These are phyloP conservation scores for Rhagophthalmus giganteus DNA, from an alignment of 2,888 invertebrate species.

Conservation along the genomic window DNA sequence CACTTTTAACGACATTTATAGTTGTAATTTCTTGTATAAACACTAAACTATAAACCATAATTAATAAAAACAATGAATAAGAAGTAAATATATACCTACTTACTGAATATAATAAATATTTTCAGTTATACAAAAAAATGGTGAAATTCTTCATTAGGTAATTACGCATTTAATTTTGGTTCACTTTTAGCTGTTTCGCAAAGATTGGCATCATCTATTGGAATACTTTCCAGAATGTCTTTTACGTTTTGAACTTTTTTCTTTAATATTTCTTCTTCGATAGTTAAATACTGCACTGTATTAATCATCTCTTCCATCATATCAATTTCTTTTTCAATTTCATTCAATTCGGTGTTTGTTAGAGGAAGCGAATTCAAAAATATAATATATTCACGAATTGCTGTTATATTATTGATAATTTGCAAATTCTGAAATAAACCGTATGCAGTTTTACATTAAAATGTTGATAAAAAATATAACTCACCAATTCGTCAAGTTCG, in stretches of 20 bases:
- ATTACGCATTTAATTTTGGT: too few species aligned
- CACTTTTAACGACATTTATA: too few species aligned
- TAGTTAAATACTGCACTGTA: constrained; percentile 9
- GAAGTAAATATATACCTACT: too few species aligned
- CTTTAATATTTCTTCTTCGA: constrained; percentile 17
- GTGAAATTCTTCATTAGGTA: too few species aligned
- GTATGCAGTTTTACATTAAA: neutral
- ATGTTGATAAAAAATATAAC: too few species aligned
- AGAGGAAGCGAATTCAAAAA: constrained; percentile 10
- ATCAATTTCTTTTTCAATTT: constrained; percentile 26
- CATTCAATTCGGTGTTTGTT: constrained; percentile 8
- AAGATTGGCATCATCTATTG: constrained; percentile 9
- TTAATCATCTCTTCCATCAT: constrained; percentile 13
- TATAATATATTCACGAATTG: constrained; percentile 8
- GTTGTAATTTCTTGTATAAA: too few species aligned
- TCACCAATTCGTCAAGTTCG: constrained; percentile 4
- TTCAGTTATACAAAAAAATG: too few species aligned
- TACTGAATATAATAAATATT: too few species aligned
- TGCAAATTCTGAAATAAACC: neutral
- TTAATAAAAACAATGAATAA: too few species aligned
- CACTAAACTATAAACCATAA: too few species aligned
- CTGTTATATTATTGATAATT: constrained; percentile 3
- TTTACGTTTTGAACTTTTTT: constrained; percentile 21
- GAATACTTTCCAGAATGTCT: constrained; percentile 19
- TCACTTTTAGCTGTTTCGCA: constrained; percentile 23